phyloP scores from a whole-genome alignment of 2,113 vertebrate species.

The Coregonus clupeaformis region DNA sequence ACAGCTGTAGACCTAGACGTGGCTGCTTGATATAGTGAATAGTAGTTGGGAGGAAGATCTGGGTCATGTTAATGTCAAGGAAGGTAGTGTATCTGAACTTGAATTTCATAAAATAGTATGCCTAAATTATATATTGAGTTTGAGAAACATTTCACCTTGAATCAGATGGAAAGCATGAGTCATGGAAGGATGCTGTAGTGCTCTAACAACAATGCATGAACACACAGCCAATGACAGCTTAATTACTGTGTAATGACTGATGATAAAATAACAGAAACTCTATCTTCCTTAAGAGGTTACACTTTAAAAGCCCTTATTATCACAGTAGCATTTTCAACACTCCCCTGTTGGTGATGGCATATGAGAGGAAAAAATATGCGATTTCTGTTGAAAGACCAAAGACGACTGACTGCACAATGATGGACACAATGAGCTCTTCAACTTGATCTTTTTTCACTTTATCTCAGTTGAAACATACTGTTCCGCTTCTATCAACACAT shows the following conservation, averaged over 20 bases:
- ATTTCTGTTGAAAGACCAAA: slow-evolving; percentile 32
- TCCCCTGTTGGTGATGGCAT: slow-evolving; percentile 28
- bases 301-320: slow-evolving; percentile 53
- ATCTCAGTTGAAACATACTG: slow-evolving; percentile 25
- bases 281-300: slow-evolving; percentile 17
- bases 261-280: slow-evolving; percentile 2
- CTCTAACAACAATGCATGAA: background rate
- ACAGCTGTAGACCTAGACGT: background rate
- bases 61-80: slow-evolving; percentile 10
- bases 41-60: background rate
- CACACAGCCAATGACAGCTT: slow-evolving; percentile 44
- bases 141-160: background rate
- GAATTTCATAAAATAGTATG: background rate
- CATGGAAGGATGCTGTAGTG: slow-evolving; percentile 28
- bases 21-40: background rate
- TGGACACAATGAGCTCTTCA: slow-evolving; percentile 28
- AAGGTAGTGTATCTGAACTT: background rate
- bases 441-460: slow-evolving; percentile 21
- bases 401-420: slow-evolving; percentile 1
- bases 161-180: slow-evolving; percentile 5
- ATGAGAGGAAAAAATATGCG: slow-evolving; percentile 35
- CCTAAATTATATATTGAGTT: background rate
- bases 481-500: slow-evolving; percentile 49
- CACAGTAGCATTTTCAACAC: slow-evolving; percentile 40
- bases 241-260: slow-evolving; percentile 24